phyloP scores from a whole-genome alignment of 2,113 vertebrate genomes.

The Pelobates fuscus region DNA sequence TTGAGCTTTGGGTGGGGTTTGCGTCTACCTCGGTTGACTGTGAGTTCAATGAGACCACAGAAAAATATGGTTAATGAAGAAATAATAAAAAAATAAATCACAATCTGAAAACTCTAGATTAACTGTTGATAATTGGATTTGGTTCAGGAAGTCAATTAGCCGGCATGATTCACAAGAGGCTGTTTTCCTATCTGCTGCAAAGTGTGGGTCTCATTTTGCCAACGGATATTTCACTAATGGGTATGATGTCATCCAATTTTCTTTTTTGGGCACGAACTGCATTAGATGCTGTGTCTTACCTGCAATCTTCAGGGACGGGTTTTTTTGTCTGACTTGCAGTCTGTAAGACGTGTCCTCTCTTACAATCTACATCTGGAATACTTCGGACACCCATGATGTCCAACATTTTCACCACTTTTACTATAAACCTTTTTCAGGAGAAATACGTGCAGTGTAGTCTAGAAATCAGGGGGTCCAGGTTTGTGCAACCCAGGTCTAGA shows the following conservation, averaged over 20 bases:
- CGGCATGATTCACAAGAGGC: background rate
- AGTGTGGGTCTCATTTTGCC: background rate
- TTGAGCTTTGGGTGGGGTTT: background rate
- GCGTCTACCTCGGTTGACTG: background rate
- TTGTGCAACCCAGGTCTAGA: too few relatives aligned
- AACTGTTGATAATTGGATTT: background rate
- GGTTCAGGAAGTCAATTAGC: slow-evolving; percentile 26
- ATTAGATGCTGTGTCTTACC: slow-evolving; percentile 19
- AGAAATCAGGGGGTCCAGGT: background rate
- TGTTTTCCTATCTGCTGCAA: background rate
- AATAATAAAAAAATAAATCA: background rate
- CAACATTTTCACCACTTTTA: too few relatives aligned
- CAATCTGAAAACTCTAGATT: background rate
- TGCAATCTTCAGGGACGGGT: background rate
- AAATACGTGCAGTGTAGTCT: background rate
- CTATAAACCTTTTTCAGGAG: too few relatives aligned
- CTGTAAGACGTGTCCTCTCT: background rate
- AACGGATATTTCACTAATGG: slow-evolving; percentile 5
- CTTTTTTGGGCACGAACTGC: background rate
- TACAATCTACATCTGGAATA: background rate
- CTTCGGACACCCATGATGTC: too few relatives aligned
- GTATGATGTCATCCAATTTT: background rate
- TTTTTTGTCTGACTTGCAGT: background rate
- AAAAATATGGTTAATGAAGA: background rate
- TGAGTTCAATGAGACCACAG: background rate